These are phyloP conservation scores for Protomyctophum bolini DNA, from an alignment of 2,113 vertebrate genomes.

Conservation along the genomic window DNA sequence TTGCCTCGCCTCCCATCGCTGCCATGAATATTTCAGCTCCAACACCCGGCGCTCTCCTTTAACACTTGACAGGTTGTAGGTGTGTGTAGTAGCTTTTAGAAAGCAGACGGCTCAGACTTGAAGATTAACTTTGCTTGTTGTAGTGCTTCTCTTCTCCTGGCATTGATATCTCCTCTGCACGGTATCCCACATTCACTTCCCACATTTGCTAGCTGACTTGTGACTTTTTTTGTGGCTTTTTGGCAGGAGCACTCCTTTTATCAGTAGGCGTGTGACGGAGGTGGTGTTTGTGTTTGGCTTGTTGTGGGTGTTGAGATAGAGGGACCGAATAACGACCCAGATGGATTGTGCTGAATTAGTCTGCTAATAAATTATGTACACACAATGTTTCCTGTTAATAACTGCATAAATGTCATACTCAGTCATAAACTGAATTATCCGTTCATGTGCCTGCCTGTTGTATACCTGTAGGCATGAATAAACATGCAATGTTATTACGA, in stretches of 20 bases:
- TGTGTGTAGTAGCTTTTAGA: conserved; percentile 41
- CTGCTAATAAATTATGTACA: no score
- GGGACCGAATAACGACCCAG: neutral
- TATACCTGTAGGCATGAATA: neutral
- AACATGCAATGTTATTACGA: neutral
- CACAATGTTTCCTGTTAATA: no score
- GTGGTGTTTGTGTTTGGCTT: neutral
- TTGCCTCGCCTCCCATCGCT: conserved; percentile 32
- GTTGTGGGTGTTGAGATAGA: neutral
- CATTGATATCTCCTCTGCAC: conserved; percentile 25
- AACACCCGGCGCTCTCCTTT: conserved; percentile 48
- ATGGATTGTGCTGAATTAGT: neutral
- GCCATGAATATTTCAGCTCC: conserved; percentile 57
- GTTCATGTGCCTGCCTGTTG: no score
- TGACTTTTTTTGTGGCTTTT: conserved; percentile 2
- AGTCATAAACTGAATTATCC: no score
- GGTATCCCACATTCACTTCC: conserved; percentile 6
- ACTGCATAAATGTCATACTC: no score
- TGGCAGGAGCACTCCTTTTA: neutral
- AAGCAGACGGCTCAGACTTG: conserved; percentile 38
- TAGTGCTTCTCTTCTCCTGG: conserved; percentile 30
- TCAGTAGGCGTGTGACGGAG: conserved; percentile 5
- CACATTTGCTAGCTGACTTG: conserved; percentile 13
- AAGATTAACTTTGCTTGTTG: conserved; percentile 35
- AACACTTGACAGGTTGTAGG: conserved; percentile 50